A percentile compares a stretch with the other conserved stretches of the same genome.
Conservation (phyloP, 2,888 invertebrate species). For the Calameuta filiformis region DNA sequence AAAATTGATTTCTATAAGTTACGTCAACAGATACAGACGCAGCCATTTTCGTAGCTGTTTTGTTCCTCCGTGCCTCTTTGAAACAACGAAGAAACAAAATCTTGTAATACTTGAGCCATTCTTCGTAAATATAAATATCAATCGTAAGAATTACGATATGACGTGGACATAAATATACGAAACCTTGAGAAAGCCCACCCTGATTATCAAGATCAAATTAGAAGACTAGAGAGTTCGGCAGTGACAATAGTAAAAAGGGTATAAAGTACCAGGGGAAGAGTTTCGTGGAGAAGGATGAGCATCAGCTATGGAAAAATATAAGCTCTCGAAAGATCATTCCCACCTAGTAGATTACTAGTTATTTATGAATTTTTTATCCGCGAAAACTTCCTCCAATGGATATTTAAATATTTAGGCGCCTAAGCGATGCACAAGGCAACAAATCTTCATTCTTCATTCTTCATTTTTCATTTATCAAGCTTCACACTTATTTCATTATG, state of each 20-base stretch:
- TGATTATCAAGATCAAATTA: background rate
- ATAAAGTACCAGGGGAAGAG: background rate
- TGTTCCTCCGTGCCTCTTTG: background rate
- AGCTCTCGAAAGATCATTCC: background rate
- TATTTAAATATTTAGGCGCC: background rate
- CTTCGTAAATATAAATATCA: background rate
- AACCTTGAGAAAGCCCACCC: background rate
- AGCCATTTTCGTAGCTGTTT: background rate
- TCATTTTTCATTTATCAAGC: background rate
- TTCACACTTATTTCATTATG: background rate
- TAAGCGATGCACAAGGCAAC: background rate
- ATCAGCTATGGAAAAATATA: background rate
- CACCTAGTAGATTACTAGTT: background rate
- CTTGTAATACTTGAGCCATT: background rate
- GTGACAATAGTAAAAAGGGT: background rate
- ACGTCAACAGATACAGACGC: background rate
- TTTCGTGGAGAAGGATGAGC: background rate
- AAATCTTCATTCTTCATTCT: background rate
- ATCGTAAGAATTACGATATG: background rate
- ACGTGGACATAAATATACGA: background rate
- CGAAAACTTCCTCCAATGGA: background rate
- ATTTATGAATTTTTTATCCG: background rate
- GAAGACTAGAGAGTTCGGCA: background rate
- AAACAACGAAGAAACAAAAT: background rate
- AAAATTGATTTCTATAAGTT: background rate